These are phyloP conservation scores for Hiodon alosoides DNA, from an alignment of 2,113 vertebrate genomes.

Conservation along the genomic window DNA sequence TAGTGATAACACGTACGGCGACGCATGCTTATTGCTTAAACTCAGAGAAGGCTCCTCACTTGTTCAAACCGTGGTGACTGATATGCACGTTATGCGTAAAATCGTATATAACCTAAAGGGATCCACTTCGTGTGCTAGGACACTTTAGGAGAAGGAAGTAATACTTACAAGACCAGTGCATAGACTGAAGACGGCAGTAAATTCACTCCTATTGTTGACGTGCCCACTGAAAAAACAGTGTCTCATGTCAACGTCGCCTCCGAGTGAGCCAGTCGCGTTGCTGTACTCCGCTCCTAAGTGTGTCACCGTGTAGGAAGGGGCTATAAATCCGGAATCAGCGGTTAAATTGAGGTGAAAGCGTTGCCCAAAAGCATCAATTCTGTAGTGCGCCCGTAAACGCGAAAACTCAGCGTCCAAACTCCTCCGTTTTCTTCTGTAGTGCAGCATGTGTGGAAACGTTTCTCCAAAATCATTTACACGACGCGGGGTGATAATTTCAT, in stretches of 20 bases:
- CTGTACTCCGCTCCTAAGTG: slow-evolving; percentile 64
- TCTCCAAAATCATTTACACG: slow-evolving; percentile 89
- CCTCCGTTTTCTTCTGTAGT: slow-evolving; percentile 76
- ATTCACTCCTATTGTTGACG: slow-evolving; percentile 69
- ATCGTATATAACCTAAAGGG: slow-evolving; percentile 16
- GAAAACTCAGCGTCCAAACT: slow-evolving; percentile 56
- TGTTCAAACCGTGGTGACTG: slow-evolving; percentile 11
- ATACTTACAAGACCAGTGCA: slow-evolving; percentile 90
- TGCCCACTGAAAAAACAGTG: slow-evolving; percentile 94
- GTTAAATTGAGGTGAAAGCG: slow-evolving; percentile 86
- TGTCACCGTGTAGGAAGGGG: slow-evolving; percentile 69
- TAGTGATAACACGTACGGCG: slow-evolving; percentile 24
- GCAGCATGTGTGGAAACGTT: slow-evolving; percentile 68
- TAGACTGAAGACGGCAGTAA: slow-evolving; percentile 81
- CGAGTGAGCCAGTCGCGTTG: slow-evolving; percentile 20
- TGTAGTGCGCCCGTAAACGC: slow-evolving; percentile 70
- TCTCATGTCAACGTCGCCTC: slow-evolving; percentile 60
- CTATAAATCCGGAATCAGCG: slow-evolving; percentile 78
- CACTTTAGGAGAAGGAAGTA: not conserved
- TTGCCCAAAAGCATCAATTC: slow-evolving; percentile 81
- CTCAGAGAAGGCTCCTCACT: slow-evolving; percentile 27
- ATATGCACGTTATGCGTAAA: slow-evolving; percentile 23
- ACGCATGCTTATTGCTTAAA: slow-evolving; percentile 40
- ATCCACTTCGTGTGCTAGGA: not conserved
- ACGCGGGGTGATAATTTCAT: slow-evolving; percentile 84